Conservation (phyloP, 1,140 invertebrate genomes). For the Ladona fulva region DNA sequence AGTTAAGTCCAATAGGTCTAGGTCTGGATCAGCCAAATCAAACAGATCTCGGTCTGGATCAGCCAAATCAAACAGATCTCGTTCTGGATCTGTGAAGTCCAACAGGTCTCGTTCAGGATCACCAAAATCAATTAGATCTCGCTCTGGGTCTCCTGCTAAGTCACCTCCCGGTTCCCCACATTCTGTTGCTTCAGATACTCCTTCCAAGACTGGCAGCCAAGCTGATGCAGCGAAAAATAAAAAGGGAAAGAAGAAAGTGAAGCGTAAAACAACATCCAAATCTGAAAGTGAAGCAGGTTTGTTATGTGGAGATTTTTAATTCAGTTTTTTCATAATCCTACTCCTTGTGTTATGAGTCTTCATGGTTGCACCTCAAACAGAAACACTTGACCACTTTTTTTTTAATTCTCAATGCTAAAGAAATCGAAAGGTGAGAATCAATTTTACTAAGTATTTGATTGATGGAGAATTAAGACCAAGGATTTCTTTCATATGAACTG, state of each 20-base stretch:
- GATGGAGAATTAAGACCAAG: no score
- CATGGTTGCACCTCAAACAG: no score
- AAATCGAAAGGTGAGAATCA: no score
- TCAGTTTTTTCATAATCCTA: no score
- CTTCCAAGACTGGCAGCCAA: background rate
- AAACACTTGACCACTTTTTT: no score
- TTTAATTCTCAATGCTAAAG: no score
- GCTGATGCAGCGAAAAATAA: background rate
- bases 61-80: background rate
- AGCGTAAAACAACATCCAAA: background rate
- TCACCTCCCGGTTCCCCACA: background rate
- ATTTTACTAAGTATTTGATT: no score
- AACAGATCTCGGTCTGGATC: background rate
- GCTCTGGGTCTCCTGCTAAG: background rate
- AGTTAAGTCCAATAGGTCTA: background rate
- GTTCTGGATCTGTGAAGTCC: background rate
- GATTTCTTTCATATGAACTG: no score
- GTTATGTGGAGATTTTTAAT: no score
- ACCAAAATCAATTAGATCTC: background rate
- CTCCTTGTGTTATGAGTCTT: no score
- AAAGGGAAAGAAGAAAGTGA: background rate
- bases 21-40: background rate
- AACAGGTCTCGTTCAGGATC: background rate
- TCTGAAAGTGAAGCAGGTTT: background rate
- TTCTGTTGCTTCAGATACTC: background rate